A percentile compares a stretch with the other conserved stretches of the same genome.
Evolutionary conservation across 2,797 vertebrate species (phyloP).

Genomic region (Pitangus sulphuratus): DNA sequence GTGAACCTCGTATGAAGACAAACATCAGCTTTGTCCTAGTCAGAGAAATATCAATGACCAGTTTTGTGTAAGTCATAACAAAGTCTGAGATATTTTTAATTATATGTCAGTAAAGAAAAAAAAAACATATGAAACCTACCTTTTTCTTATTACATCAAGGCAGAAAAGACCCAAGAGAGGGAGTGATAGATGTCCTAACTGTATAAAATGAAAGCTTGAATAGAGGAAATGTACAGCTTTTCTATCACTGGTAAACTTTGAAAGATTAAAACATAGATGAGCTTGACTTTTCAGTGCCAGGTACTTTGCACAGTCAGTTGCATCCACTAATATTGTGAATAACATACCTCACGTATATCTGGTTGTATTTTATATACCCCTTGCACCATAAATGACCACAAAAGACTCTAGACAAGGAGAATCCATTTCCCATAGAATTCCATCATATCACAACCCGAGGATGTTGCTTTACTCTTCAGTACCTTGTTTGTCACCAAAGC

Average conservation of each 20-base stretch:
- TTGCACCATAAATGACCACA: not conserved
- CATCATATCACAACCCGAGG: not conserved
- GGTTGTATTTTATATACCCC: not conserved
- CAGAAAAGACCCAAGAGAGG: not conserved
- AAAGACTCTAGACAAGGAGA: not conserved
- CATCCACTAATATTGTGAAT: not conserved
- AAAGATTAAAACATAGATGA: constrained; percentile 8
- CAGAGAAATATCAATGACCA: not conserved
- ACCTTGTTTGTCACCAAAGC: constrained; percentile 16
- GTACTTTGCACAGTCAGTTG: not conserved
- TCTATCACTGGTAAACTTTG: not conserved
- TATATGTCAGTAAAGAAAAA: not conserved
- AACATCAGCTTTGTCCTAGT: not conserved
- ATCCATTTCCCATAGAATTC: constrained; percentile 10
- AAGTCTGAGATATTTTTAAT: not conserved
- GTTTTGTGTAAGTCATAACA: not conserved
- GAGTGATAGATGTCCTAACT: constrained; percentile 8
- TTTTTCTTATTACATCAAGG: constrained; percentile 14
- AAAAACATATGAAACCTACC: not conserved
- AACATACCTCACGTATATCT: not conserved
- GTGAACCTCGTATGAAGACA: not conserved
- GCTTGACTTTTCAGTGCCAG: not conserved
- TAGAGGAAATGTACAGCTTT: not conserved
- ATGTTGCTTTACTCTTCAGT: constrained; percentile 17
- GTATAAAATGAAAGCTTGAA: not conserved